phyloP scores from a whole-genome alignment of 2,113 vertebrate genomes.

The Muntiacus muntjak region DNA sequence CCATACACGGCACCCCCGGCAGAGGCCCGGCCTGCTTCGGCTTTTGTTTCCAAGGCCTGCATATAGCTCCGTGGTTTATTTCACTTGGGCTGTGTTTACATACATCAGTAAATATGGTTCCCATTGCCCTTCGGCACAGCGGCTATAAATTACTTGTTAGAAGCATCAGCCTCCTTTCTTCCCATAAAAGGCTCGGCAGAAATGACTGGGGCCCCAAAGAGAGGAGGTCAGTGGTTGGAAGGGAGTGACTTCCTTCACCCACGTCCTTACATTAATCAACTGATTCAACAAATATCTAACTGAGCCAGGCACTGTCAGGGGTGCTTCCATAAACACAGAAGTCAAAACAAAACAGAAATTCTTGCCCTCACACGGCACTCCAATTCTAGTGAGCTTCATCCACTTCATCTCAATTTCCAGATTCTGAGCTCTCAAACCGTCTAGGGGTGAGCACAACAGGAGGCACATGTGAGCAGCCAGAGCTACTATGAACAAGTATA shows the following conservation, averaged over 20 bases:
- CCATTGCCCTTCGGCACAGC: not conserved
- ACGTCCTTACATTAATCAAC: not conserved
- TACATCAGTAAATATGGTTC: slow-evolving; percentile 19
- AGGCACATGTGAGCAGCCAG: not conserved
- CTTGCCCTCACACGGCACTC: not conserved
- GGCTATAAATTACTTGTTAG: slow-evolving; percentile 30
- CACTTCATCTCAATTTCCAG: not conserved
- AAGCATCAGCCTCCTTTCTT: not conserved
- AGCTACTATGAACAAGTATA: not conserved
- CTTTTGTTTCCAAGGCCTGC: not conserved
- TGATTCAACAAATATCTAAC: not conserved
- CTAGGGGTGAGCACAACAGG: not conserved
- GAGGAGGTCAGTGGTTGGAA: not conserved
- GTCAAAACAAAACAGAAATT: not conserved
- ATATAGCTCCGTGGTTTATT: not conserved
- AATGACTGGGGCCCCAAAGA: not conserved
- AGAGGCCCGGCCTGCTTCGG: not conserved
- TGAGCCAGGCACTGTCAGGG: not conserved
- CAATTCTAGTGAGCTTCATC: not conserved
- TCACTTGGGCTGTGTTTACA: not conserved
- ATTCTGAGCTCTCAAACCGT: not conserved
- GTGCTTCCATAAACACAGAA: not conserved
- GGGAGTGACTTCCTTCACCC: not conserved
- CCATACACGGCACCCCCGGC: not conserved
- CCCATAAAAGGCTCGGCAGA: slow-evolving; percentile 23